A percentile compares a stretch with the other conserved stretches of the same genome.
phyloP scores from a whole-genome alignment of 2,113 vertebrate species.

The Melierax canorus region DNA sequence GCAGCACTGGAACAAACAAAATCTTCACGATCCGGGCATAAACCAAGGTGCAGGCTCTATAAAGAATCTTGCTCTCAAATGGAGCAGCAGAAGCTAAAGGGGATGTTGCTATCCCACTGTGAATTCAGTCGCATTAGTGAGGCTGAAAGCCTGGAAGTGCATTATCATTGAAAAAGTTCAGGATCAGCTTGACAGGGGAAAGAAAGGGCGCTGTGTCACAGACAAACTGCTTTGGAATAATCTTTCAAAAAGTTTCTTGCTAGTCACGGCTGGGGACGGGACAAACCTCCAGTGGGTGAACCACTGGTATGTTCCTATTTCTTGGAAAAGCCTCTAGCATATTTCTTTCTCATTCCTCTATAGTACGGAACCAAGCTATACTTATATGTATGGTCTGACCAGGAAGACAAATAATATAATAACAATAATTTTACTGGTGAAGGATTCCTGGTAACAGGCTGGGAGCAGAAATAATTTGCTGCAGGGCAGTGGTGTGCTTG shows the following conservation, averaged over 20 bases:
- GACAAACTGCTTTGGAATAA: neutral
- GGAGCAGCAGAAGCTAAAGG: neutral
- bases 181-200: neutral
- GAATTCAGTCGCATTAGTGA: neutral
- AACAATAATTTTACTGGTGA: neutral
- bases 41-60: neutral
- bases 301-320: neutral
- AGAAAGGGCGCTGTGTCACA: neutral
- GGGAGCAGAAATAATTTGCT: neutral
- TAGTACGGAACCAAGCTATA: neutral
- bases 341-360: neutral
- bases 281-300: neutral
- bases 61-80: neutral
- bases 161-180: neutral
- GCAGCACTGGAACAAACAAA: neutral
- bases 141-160: neutral
- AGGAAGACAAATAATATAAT: neutral
- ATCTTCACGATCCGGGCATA: neutral
- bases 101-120: neutral
- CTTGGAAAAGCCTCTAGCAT: neutral
- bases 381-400: neutral
- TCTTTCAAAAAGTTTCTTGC: neutral
- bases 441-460: neutral
- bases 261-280: accelerated
- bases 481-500: neutral